These are phyloP conservation scores for Osedax frankpressi DNA, from an alignment of 2,888 invertebrate genomes.

Conservation along the genomic window DNA sequence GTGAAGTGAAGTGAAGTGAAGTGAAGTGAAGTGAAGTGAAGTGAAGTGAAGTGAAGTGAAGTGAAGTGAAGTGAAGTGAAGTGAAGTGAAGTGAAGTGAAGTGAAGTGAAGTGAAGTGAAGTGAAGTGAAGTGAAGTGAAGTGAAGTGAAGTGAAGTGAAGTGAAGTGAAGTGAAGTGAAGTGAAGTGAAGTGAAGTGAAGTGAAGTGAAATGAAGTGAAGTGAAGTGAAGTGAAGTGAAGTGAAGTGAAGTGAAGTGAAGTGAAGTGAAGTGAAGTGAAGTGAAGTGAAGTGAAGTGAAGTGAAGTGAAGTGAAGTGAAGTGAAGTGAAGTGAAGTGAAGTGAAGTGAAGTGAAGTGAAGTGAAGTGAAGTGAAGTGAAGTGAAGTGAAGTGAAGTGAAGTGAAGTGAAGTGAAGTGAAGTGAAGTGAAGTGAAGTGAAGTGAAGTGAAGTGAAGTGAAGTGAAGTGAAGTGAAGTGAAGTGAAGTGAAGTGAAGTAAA, in stretches of 20 bases:
- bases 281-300: background rate
- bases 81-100: no score
- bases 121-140: background rate
- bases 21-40: no score
- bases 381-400: no score
- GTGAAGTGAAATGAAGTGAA: no score
- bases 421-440: background rate
- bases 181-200: no score
- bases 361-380: slow-evolving; percentile 1
- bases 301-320: slow-evolving; percentile 1
- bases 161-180: no score
- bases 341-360: background rate
- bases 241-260: background rate
- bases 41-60: no score
- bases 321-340: slow-evolving; percentile 1
- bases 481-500: background rate
- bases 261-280: slow-evolving; percentile 1
- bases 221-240: background rate
- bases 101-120: background rate
- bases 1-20: background rate
- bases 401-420: background rate
- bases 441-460: no score
- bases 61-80: background rate
- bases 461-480: background rate
- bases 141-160: no score